A percentile compares a stretch with the other conserved stretches of the same genome.
Evolutionary conservation across 1,140 invertebrate species (phyloP).

Genomic region (Zaprionus vittiger): DNA sequence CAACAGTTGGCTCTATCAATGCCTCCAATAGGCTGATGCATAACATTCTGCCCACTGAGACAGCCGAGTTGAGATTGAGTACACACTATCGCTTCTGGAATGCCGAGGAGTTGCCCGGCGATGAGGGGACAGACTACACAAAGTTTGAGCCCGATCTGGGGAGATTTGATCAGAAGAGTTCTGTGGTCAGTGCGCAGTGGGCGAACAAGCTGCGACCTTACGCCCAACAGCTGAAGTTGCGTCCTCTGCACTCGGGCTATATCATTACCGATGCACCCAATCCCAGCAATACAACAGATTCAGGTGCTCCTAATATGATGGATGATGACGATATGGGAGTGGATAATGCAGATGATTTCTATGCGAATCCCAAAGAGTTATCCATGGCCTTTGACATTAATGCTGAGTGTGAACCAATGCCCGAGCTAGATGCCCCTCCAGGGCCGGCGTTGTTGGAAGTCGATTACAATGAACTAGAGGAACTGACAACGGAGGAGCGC

Average conservation of each 20-base stretch:
- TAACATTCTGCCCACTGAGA: conserved; percentile 71
- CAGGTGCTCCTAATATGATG: not conserved
- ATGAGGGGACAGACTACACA: conserved; percentile 47
- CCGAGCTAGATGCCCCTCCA: conserved; percentile 44
- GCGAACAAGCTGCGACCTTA: conserved; percentile 47
- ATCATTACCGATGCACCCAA: conserved; percentile 77
- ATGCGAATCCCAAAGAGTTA: conserved; percentile 58
- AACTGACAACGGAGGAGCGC: conserved; percentile 75
- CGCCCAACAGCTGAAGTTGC: conserved; percentile 50
- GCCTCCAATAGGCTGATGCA: conserved; percentile 81
- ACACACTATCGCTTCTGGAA: conserved; percentile 76
- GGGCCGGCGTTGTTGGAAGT: conserved; percentile 51
- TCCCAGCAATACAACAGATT: conserved; percentile 44
- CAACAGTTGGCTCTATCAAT: conserved; percentile 79
- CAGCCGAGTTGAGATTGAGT: conserved; percentile 68
- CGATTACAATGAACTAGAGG: conserved; percentile 68
- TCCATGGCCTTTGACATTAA: conserved; percentile 82
- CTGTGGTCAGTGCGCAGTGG: conserved; percentile 49
- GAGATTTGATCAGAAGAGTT: not conserved
- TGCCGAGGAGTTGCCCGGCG: conserved; percentile 15
- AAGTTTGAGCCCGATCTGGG: conserved; percentile 2
- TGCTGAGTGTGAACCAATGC: conserved; percentile 78
- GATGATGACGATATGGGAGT: conserved; percentile 34
- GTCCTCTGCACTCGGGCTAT: conserved; percentile 74
- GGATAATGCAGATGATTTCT: conserved; percentile 51